Percentiles rank a stretch among this genome's conserved stretches.
These are phyloP conservation scores for Apteryx mantelli DNA, from an alignment of 2,113 vertebrate species.

Conservation along the genomic window DNA sequence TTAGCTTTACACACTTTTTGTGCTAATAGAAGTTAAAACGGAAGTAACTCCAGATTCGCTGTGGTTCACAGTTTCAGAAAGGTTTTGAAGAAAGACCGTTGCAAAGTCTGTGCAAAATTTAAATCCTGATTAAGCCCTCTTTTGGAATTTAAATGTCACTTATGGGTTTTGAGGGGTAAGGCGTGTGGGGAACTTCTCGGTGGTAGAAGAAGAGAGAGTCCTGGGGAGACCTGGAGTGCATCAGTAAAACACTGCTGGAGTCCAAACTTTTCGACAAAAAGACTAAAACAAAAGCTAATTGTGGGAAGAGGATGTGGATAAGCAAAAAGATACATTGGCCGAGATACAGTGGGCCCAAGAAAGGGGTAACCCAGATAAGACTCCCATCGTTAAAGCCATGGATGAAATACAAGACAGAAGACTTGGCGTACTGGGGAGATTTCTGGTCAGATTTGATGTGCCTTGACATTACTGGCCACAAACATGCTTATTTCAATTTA, in stretches of 20 bases:
- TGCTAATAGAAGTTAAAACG: neutral
- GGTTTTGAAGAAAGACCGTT: neutral
- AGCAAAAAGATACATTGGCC: neutral
- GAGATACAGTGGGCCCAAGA: neutral
- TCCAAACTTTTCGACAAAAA: neutral
- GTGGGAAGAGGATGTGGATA: neutral
- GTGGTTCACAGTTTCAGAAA: neutral
- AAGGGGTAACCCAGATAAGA: neutral
- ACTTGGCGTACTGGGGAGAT: rapidly evolving
- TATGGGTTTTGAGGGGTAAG: neutral
- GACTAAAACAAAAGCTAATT: neutral
- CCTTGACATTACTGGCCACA: neutral
- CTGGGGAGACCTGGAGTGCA: neutral
- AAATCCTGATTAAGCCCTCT: neutral
- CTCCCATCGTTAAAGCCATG: neutral
- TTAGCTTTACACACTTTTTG: rapidly evolving
- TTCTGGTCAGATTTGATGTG: neutral
- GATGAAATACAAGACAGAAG: rapidly evolving
- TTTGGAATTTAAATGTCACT: neutral
- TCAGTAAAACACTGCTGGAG: neutral
- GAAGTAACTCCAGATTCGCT: neutral
- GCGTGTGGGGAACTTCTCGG: rapidly evolving
- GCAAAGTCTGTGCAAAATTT: neutral
- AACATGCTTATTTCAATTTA: neutral
- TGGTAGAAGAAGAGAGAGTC: neutral